These are phyloP conservation scores for Leucoma salicis DNA, from an alignment of 2,888 invertebrate genomes.

Conservation along the genomic window DNA sequence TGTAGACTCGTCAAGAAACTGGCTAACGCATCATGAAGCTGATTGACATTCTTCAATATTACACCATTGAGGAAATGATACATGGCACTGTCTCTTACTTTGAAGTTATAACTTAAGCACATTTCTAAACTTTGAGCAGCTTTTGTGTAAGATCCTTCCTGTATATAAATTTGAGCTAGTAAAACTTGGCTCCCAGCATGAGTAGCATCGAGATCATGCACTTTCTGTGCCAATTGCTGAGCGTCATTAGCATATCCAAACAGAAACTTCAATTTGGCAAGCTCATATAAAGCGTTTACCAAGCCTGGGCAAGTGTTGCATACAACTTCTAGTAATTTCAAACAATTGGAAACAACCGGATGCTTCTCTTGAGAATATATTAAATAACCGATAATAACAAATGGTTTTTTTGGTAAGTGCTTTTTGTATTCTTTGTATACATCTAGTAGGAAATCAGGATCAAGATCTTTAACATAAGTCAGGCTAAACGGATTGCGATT, in stretches of 20 bases:
- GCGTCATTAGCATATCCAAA: slow-evolving; percentile 89
- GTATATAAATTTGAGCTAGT: slow-evolving; percentile 92
- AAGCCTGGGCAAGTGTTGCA: slow-evolving; percentile 92
- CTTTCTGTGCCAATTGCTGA: slow-evolving; percentile 85
- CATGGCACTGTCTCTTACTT: slow-evolving; percentile 94
- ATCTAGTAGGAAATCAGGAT: slow-evolving; percentile 93
- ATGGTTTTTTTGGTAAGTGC: slow-evolving; percentile 85
- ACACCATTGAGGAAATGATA: slow-evolving; percentile 94
- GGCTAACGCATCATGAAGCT: slow-evolving; percentile 87
- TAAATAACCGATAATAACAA: slow-evolving; percentile 69
- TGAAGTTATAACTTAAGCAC: slow-evolving; percentile 95
- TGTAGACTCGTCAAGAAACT: slow-evolving; percentile 89
- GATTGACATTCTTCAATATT: slow-evolving; percentile 88
- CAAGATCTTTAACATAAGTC: slow-evolving; percentile 87
- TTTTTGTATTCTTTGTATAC: slow-evolving; percentile 89
- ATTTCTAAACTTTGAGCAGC: slow-evolving; percentile 94
- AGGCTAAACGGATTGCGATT: slow-evolving; percentile 86
- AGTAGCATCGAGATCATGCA: slow-evolving; percentile 89
- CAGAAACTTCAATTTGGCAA: slow-evolving; percentile 91
- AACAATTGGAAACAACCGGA: slow-evolving; percentile 77
- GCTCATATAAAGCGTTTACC: slow-evolving; percentile 84
- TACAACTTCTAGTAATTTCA: slow-evolving; percentile 87
- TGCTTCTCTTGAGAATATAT: slow-evolving; percentile 68
- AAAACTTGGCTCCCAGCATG: slow-evolving; percentile 92
- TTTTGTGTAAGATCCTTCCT: slow-evolving; percentile 85